Evolutionary conservation across 64 coral and sea anemone species (phyloP).

Genomic region (Dendronephthya gigantea): DNA sequence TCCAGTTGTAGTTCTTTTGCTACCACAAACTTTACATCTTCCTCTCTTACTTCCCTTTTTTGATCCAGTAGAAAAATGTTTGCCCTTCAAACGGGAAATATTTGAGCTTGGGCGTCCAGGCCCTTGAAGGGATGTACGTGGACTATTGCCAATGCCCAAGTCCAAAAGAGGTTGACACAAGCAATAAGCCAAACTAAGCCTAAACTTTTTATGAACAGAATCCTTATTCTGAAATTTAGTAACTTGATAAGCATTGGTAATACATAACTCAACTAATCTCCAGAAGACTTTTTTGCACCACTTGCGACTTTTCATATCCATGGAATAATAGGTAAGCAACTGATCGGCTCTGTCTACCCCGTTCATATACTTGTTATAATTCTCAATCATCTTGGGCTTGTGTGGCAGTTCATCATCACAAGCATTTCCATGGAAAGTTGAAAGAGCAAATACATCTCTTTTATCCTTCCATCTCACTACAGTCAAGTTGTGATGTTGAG

Average conservation of each 20-base stretch:
- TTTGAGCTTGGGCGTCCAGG: constrained; percentile 15
- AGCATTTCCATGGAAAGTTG: constrained; percentile 21
- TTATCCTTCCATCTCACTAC: constrained; percentile 31
- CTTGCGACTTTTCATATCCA: constrained; percentile 6
- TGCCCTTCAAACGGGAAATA: constrained; percentile 15
- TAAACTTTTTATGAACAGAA: not conserved
- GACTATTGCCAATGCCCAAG: not conserved
- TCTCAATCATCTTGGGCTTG: constrained; percentile 5
- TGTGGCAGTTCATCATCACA: not conserved
- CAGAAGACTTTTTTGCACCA: constrained; percentile 35
- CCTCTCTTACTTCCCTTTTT: constrained; percentile 6
- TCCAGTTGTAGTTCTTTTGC: not conserved
- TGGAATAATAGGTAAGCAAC: constrained; percentile 13
- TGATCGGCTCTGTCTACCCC: constrained; percentile 14
- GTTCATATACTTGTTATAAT: constrained; percentile 21
- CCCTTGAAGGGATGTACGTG: not conserved
- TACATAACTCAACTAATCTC: constrained; percentile 20
- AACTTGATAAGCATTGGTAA: not conserved
- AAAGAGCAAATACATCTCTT: constrained; percentile 24
- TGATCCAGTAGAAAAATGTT: constrained; percentile 9
- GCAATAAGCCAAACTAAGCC: not conserved
- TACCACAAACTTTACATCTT: constrained; percentile 32
- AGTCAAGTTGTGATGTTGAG: not conserved
- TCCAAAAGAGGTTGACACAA: constrained; percentile 19
- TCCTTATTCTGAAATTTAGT: not conserved